phyloP scores from a whole-genome alignment of 2,113 vertebrate species.

The Myanophis thanlyinensis region DNA sequence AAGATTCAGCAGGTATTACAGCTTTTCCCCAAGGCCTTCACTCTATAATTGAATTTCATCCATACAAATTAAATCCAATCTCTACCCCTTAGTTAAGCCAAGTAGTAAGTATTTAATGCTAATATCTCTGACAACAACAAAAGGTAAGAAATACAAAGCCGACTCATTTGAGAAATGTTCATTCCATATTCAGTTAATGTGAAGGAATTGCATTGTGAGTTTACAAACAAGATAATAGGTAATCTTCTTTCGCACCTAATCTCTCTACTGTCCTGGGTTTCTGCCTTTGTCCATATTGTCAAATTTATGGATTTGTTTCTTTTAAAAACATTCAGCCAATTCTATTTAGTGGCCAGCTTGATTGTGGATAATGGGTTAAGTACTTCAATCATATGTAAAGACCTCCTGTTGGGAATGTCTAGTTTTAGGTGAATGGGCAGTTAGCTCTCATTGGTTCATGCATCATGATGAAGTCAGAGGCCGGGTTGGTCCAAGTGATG shows the following conservation, averaged over 20 bases:
- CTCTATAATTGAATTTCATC: slow-evolving; percentile 72
- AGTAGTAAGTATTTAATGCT: slow-evolving; percentile 71
- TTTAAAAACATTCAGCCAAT: neutral
- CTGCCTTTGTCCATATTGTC: neutral
- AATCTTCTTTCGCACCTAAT: neutral
- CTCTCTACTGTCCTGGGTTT: neutral
- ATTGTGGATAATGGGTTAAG: neutral
- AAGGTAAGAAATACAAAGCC: slow-evolving; percentile 47
- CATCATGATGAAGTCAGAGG: neutral
- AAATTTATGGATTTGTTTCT: neutral
- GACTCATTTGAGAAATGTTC: neutral
- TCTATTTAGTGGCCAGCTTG: neutral
- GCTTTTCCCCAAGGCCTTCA: slow-evolving; percentile 54
- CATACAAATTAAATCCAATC: slow-evolving; percentile 71
- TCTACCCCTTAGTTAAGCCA: slow-evolving; percentile 69
- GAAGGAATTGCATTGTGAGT: neutral
- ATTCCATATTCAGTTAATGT: neutral
- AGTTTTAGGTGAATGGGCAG: neutral
- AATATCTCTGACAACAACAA: slow-evolving; percentile 67
- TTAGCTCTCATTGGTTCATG: neutral
- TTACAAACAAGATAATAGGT: neutral
- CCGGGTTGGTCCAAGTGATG: neutral
- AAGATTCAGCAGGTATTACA: slow-evolving; percentile 70
- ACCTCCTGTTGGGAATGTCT: neutral
- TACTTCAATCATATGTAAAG: neutral